These are phyloP conservation scores for Ganaspis brasiliensis DNA, from an alignment of 2,888 invertebrate genomes.

Conservation along the genomic window DNA sequence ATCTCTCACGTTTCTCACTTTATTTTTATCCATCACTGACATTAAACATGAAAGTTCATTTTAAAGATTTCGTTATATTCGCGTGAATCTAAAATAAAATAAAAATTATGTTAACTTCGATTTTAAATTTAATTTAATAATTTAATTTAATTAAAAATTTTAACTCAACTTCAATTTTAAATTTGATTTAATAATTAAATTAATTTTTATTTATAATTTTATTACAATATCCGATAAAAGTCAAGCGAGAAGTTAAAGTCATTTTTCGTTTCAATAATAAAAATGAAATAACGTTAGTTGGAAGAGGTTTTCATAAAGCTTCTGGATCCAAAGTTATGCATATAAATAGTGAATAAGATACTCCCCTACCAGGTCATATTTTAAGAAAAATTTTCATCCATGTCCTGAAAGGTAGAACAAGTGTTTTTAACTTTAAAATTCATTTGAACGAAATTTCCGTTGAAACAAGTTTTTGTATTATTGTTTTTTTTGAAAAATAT, in stretches of 20 bases:
- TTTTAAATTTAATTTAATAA: no score
- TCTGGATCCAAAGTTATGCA: constrained; percentile 14
- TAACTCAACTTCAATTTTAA: no score
- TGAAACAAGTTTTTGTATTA: neutral
- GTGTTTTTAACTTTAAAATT: neutral
- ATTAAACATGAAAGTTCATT: no score
- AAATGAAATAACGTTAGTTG: constrained; percentile 15
- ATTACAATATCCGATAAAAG: neutral
- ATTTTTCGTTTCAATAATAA: constrained; percentile 13
- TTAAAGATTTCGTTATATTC: no score
- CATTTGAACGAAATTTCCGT: neutral
- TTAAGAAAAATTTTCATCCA: neutral
- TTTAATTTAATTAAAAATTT: no score
- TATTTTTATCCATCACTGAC: constrained; percentile 3
- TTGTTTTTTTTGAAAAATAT: neutral
- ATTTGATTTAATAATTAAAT: no score
- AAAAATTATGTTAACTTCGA: no score
- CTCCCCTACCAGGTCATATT: neutral
- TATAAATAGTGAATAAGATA: constrained; percentile 30
- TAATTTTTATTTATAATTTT: no score
- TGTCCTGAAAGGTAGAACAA: neutral
- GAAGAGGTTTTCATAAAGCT: constrained; percentile 18
- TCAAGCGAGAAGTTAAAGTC: neutral
- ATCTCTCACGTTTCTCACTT: neutral
- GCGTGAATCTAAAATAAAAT: no score